phyloP scores from a whole-genome alignment of 2,888 invertebrate species.

The Ophion slaviceki region DNA sequence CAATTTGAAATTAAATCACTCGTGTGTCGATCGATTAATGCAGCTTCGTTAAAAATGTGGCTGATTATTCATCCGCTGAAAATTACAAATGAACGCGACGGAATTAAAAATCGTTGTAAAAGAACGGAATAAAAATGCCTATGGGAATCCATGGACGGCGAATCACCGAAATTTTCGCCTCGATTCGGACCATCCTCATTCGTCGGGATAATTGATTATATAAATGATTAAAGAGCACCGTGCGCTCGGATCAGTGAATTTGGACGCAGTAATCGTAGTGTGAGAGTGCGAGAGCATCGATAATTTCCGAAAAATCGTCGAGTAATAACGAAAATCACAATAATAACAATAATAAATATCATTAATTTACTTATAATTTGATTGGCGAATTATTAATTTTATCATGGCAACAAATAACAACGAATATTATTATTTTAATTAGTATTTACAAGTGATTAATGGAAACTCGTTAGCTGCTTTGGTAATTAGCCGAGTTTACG shows the following conservation, averaged over 20 bases:
- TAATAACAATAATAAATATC: background rate
- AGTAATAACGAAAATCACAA: background rate
- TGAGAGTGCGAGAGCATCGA: background rate
- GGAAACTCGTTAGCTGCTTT: background rate
- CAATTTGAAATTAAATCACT: background rate
- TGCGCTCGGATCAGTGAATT: background rate
- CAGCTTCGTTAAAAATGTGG: background rate
- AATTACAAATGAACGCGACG: background rate
- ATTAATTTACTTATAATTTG: background rate
- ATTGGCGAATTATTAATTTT: background rate
- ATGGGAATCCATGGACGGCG: background rate
- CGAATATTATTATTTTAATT: background rate
- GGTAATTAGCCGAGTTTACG: background rate
- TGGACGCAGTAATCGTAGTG: constrained; percentile 16
- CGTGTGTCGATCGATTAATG: background rate
- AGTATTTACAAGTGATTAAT: background rate
- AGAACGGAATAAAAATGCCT: background rate
- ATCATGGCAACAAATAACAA: background rate
- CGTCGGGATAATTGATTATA: constrained; percentile 26
- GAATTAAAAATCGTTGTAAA: background rate
- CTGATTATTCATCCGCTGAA: no score
- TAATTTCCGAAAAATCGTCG: background rate
- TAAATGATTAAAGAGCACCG: constrained; percentile 37
- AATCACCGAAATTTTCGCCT: background rate
- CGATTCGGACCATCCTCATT: background rate